phyloP scores from a whole-genome alignment of 2,113 vertebrate species.

The Phoenicopterus ruber region DNA sequence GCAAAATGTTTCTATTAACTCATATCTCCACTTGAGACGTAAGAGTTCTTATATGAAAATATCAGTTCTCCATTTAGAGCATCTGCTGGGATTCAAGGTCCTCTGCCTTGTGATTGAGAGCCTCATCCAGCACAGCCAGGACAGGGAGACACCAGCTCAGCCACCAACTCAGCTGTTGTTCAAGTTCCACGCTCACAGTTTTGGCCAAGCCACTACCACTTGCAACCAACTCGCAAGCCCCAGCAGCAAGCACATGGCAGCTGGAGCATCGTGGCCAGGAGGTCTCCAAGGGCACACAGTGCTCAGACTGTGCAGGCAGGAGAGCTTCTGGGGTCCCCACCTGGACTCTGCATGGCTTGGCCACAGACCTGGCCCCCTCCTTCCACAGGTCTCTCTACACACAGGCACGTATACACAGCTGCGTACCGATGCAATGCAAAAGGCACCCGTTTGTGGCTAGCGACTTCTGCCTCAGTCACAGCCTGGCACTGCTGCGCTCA shows the following conservation, averaged over 20 bases:
- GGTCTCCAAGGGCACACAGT: fast-evolving
- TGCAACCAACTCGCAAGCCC: neutral
- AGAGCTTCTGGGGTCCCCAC: neutral
- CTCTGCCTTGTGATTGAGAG: neutral
- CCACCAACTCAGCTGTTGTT: neutral
- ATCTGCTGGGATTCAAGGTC: neutral
- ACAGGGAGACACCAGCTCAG: neutral
- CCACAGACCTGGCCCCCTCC: neutral
- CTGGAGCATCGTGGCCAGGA: neutral
- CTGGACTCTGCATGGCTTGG: fast-evolving
- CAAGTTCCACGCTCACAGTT: fast-evolving
- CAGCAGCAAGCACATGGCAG: neutral
- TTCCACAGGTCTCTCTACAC: fast-evolving
- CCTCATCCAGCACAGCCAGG: neutral
- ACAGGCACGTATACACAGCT: fast-evolving
- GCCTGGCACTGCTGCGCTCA: neutral
- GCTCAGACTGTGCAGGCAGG: fast-evolving
- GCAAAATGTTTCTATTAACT: neutral
- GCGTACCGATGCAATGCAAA: fast-evolving
- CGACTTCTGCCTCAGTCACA: neutral
- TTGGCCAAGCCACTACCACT: neutral
- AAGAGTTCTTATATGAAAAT: neutral
- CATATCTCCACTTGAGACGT: neutral
- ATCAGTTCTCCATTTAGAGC: neutral
- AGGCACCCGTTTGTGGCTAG: fast-evolving